Evolutionary conservation across 1,140 invertebrate species (phyloP), one percentile per base, ranked within the genome.

Genomic region (Philopotamus ludificatus): DNA sequence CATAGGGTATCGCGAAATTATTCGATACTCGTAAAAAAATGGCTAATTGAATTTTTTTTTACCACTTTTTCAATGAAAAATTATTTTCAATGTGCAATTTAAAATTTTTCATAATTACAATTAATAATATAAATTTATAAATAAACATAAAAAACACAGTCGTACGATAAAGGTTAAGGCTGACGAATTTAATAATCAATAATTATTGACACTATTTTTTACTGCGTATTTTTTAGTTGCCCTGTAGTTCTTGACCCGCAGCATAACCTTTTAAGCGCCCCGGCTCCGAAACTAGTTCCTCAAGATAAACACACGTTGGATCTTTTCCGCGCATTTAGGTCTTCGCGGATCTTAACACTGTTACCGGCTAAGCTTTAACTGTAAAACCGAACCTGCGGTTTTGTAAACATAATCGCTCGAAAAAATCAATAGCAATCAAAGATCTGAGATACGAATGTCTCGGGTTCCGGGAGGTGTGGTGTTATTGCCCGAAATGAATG

Each of bases 291-390:
- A 47, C 44, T 47, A 47, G 44, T 47, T 47, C 18, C 44, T 7
- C 44, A 16, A 8, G 44, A 20, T 47, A 47, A 47, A 47, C 44
- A 47, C 44, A 47, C 44, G 44, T 47, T 20, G 44, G 18, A 47
- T 15, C 18, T 47, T 47, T n/a, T 47, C 44, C 44, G 10, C 44
- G 44, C 18, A 47, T 47, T 47, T 47, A 7, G 10, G 44, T 9
- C 10, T 20, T 16, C 44, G 44, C 44, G 4, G 10, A 47, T 47
- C 18, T 47, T 47, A 8, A 15, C 18, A 47, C 18, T 16, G 18
- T 20, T 9, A 47, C 8, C 44, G 4, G 44, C n/a, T n/a, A n/a
- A n/a, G n/a, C 8, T 47, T 47, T 47, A 47, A 47, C 44, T 47
- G 44, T 47, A 47, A 47, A 47, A 47, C 18, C 44, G 44, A 16